Evolutionary conservation across 2,113 vertebrate species (phyloP).

Genomic region (Varanus komodoensis): DNA sequence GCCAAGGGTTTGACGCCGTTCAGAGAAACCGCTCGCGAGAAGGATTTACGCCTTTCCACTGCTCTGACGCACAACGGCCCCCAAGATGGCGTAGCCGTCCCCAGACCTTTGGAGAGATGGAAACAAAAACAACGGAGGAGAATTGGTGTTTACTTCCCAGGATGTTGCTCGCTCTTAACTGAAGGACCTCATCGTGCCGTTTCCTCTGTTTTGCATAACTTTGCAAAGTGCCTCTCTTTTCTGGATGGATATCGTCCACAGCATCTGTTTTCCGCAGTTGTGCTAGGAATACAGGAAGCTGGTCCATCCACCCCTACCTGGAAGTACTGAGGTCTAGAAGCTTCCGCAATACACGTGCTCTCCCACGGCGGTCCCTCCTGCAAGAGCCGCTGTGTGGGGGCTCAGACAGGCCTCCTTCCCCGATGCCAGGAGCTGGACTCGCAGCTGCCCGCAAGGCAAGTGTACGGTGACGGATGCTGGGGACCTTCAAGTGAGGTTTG

Average conservation of each 20-base stretch:
- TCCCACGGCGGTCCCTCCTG: not conserved
- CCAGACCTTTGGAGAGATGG: not conserved
- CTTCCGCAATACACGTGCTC: too few relatives aligned
- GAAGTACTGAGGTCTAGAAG: too few relatives aligned
- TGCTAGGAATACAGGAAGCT: not conserved
- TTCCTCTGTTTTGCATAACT: slow-evolving; percentile 21
- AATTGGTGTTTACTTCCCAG: not conserved
- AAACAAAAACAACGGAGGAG: not conserved
- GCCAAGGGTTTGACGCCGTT: not conserved
- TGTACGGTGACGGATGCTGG: too few relatives aligned
- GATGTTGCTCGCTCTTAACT: not conserved
- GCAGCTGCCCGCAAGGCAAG: too few relatives aligned
- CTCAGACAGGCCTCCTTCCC: not conserved
- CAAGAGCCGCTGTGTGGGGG: not conserved
- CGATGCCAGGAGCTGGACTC: too few relatives aligned
- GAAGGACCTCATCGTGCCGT: not conserved
- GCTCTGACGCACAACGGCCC: not conserved
- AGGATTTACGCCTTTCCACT: not conserved
- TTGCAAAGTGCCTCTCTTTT: not conserved
- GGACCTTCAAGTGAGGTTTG: too few relatives aligned
- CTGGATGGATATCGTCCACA: not conserved
- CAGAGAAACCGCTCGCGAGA: not conserved
- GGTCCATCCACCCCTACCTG: not conserved
- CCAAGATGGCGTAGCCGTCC: not conserved
- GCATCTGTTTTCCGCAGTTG: not conserved